Base-by-base conservation (phyloP, 2,797 vertebrate species). In the Cyclopterus lumpus region DNA sequence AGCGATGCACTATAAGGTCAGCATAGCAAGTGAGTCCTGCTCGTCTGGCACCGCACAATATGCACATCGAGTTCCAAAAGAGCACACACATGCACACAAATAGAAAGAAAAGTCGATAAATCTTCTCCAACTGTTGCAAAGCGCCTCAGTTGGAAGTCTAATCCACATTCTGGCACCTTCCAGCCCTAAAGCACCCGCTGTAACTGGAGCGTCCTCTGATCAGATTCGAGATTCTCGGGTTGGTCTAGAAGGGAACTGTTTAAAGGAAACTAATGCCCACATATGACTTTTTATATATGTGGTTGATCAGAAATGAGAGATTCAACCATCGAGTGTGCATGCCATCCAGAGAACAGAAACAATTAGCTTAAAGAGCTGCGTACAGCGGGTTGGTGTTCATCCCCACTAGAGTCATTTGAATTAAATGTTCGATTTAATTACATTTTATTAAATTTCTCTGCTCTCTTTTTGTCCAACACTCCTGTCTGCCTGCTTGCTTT, bases 121-220 rank as follows among this genome's bases (percentile, higher is more conserved):
- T 46, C 54, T 66, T 71, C 67, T 34, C 64, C 82, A 86, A 81
- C 80, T 78, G 77, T 82, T 80, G 64, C 67, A 75, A 22, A 59
- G 26, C 36, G 22, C 51, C 62, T 82, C 82, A 71, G 73, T 75
- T 81, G 65, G 67, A 71, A 71, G 40, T 53, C 28, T 79, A 38
- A 80, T 88, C 79, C 79, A 46, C 68, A 54, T 48, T 59, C 75
- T 81, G 82, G 73, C 81, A 60, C 36, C 49, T 34, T 22, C 8
- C 1, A 32, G 20, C 55, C 67, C 44, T 40, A 48, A 67, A 76
- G 85, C 67, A 59, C 30, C 42, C 26, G 67, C 34, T 67, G 14
- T 32, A 79, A 72, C 54, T 71, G 69, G 77, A 46, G 36, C 49
- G 40, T 42, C 70, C 60, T 81, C 71, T 67, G 48, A 71, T 81